These are phyloP conservation scores for Cataglyphis cursor DNA, from an alignment of 2,888 invertebrate species.

Conservation along the genomic window DNA sequence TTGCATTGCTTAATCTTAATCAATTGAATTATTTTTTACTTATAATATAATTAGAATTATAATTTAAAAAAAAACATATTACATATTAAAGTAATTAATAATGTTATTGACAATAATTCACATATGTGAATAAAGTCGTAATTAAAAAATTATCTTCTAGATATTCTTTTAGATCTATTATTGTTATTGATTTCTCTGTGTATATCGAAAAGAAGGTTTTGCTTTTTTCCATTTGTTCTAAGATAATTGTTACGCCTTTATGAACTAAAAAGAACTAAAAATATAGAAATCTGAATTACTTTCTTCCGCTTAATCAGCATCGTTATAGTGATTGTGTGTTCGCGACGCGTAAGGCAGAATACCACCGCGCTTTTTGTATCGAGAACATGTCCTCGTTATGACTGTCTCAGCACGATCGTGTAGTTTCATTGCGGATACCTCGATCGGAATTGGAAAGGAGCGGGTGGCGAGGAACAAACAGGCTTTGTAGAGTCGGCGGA, in stretches of 20 bases:
- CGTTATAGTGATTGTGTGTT: conserved; percentile 16
- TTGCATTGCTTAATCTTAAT: conserved; percentile 23
- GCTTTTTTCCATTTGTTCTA: background rate
- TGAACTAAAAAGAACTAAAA: conserved; percentile 23
- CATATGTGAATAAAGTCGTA: background rate
- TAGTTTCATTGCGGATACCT: conserved; percentile 34
- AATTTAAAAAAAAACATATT: background rate
- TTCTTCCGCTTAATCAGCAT: conserved; percentile 39
- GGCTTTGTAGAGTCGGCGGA: conserved; percentile 3
- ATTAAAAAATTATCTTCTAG: background rate
- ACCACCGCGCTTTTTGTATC: conserved; percentile 45
- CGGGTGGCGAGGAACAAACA: conserved; percentile 47
- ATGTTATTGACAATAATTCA: background rate
- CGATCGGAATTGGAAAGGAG: conserved; percentile 42
- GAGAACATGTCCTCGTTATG: conserved; percentile 40
- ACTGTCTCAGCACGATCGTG: conserved; percentile 38
- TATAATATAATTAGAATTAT: conserved; percentile 3
- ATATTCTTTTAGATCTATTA: background rate
- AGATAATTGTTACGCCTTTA: background rate
- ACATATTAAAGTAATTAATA: background rate
- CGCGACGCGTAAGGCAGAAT: conserved; percentile 35
- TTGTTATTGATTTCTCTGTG: background rate
- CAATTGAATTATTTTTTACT: background rate
- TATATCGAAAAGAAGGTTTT: background rate
- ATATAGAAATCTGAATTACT: conserved; percentile 19